phyloP scores from a whole-genome alignment of 2,113 vertebrate species.

The Osmerus eperlanus region DNA sequence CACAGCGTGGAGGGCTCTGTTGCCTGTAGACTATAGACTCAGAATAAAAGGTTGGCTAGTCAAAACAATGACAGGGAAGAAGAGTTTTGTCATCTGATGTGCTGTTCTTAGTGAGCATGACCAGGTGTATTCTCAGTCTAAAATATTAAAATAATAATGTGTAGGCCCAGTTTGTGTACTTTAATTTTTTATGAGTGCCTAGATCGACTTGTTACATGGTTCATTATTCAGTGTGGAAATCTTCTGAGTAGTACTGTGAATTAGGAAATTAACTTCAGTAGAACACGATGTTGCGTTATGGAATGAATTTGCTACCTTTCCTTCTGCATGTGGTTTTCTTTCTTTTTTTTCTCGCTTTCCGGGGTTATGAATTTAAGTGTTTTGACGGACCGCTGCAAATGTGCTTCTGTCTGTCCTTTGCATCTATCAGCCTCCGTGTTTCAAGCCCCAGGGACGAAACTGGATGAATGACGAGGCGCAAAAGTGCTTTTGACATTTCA shows the following conservation, averaged over 20 bases:
- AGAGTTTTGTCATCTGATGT: too few species aligned
- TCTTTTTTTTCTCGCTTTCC: conserved; percentile 8
- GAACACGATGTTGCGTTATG: too few species aligned
- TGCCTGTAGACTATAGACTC: conserved; percentile 23
- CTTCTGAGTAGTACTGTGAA: too few species aligned
- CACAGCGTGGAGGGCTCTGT: conserved; percentile 33
- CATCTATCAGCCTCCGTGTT: conserved; percentile 6
- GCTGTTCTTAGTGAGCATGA: too few species aligned
- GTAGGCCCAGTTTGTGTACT: too few species aligned
- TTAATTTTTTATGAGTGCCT: too few species aligned
- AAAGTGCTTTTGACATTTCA: conserved; percentile 32
- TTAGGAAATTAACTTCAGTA: too few species aligned
- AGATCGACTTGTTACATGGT: too few species aligned
- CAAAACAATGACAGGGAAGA: too few species aligned
- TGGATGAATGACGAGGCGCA: conserved; percentile 7
- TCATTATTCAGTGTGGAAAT: too few species aligned
- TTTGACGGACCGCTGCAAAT: conserved; percentile 4
- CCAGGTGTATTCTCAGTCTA: too few species aligned
- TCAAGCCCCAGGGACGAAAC: conserved; percentile 20
- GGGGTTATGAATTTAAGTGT: conserved; percentile 29
- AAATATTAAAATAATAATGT: too few species aligned
- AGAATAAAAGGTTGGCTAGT: neutral
- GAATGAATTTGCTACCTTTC: neutral
- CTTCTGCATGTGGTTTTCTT: neutral
- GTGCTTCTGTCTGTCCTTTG: neutral